Evolutionary conservation across 2,113 vertebrate genomes (phyloP), one percentile per base, ranked within the genome.

Genomic region (Sorex fumeus): DNA sequence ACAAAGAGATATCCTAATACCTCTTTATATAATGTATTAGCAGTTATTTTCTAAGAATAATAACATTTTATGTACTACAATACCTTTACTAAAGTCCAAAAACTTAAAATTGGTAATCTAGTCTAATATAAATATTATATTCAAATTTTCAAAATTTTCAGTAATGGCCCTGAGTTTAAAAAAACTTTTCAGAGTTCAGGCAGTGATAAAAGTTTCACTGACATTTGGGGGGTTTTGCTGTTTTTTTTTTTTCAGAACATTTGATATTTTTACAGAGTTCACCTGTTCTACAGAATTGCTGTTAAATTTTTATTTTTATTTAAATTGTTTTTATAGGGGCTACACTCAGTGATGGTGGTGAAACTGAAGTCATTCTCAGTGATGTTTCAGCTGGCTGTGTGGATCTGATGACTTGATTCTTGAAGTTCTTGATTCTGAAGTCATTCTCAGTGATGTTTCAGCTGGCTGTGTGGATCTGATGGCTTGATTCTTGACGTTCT

Each of bases 241-340:
- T 11, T 11, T 13, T 53, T 60, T 60, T 60, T 50, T 88, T 70
- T 84, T 67, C 1, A 53, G 28, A 36, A 85, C 34, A 80, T 64
- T 80, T 40, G 18, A 62, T 30, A 40, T 82, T 91, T 85, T 75
- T 66, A 25, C 89, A 75, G 50, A 85, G 15, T 76, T 30, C 21
- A 76, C 0, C 75, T 67, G 7, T 74, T 84, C 84, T 62, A 64
- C 5, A 81, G 75, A 93, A 91, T 72, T 93, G 60, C 60, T 88
- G 4, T 87, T 69, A 7, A 60, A 21, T 60, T 60, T 50, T 50
- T 2, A 50, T 50, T 50, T 50, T 50, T 13, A 50, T 13, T 50
- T 50, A 12, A 50, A 60, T 60, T 60, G 23, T 23, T 60, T 53
- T 60, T 60, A 60, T 19, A 60, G 57, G 18, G 57, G 18, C 57